Conservation (phyloP, 2,888 invertebrate species). For the Thalpophila matura region DNA sequence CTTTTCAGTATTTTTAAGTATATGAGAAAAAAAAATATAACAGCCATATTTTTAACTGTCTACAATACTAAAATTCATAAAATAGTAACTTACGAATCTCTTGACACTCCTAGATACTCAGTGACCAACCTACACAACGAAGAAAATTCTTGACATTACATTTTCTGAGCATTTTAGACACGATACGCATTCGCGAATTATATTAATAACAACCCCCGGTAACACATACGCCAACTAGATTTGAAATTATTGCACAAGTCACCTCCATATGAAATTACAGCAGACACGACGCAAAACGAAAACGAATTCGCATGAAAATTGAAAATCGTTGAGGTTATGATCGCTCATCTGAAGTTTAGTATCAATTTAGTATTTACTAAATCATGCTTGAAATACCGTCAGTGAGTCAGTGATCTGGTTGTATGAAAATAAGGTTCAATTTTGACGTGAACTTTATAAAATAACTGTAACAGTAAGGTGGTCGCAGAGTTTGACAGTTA, state of each 20-base stretch:
- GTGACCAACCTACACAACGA: slow-evolving; percentile 30
- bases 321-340: slow-evolving; percentile 49
- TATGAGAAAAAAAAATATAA: slow-evolving; percentile 49
- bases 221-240: background rate
- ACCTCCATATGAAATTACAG: slow-evolving; percentile 9
- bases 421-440: rapidly evolving
- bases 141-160: slow-evolving; percentile 37
- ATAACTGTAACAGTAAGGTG: slow-evolving; percentile 6
- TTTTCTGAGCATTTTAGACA: slow-evolving; percentile 29
- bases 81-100: slow-evolving; percentile 26
- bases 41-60: rapidly evolving
- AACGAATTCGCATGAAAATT: slow-evolving; percentile 53
- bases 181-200: background rate
- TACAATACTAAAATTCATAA: no score
- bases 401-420: no score
- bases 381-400: background rate
- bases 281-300: slow-evolving; percentile 20
- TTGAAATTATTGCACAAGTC: background rate
- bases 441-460: background rate
- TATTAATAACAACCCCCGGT: background rate
- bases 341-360: slow-evolving; percentile 33
- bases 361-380: slow-evolving; percentile 30
- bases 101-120: slow-evolving; percentile 25
- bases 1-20: slow-evolving; percentile 40
- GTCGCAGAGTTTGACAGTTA: background rate